Conservation (phyloP, 2,888 invertebrate species). For the Branchipolynoe longqiensis region DNA sequence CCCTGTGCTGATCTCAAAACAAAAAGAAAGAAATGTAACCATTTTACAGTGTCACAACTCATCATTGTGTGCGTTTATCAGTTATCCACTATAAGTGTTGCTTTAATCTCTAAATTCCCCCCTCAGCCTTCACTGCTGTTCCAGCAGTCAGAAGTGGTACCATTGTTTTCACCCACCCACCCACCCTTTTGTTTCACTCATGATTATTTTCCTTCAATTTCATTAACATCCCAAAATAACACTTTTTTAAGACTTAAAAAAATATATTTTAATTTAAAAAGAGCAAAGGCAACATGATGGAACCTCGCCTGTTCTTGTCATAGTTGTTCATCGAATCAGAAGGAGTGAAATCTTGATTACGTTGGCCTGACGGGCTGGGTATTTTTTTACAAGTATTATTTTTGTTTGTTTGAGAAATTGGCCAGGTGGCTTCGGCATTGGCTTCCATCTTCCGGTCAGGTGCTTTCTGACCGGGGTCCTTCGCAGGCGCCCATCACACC, state of each 20-base stretch:
- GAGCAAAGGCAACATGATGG: neutral
- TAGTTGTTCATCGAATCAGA: conserved; percentile 13
- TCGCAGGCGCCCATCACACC: neutral
- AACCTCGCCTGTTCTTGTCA: conserved; percentile 14
- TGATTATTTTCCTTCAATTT: conserved; percentile 2
- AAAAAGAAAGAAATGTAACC: conserved; percentile 28
- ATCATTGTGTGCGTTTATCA: conserved; percentile 43
- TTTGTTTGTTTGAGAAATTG: neutral
- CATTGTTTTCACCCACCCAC: conserved; percentile 23
- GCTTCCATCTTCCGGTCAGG: conserved; percentile 16
- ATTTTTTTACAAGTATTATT: no score
- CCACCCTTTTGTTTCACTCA: neutral
- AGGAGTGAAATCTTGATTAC: conserved; percentile 18
- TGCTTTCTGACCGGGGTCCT: neutral
- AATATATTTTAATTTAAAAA: neutral
- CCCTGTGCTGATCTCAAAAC: conserved; percentile 54
- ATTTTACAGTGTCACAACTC: conserved; percentile 54
- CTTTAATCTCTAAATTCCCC: conserved; percentile 37
- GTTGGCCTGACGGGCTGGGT: conserved; percentile 25
- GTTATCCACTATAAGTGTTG: neutral
- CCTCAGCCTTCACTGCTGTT: conserved; percentile 6
- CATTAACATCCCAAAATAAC: conserved; percentile 18
- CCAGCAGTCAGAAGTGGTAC: conserved; percentile 2
- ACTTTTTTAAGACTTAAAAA: no score
- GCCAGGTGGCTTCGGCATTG: conserved; percentile 49